Base-by-base conservation (phyloP, 92 coral and sea anemone genomes). In the Virgularia gustaviana region DNA sequence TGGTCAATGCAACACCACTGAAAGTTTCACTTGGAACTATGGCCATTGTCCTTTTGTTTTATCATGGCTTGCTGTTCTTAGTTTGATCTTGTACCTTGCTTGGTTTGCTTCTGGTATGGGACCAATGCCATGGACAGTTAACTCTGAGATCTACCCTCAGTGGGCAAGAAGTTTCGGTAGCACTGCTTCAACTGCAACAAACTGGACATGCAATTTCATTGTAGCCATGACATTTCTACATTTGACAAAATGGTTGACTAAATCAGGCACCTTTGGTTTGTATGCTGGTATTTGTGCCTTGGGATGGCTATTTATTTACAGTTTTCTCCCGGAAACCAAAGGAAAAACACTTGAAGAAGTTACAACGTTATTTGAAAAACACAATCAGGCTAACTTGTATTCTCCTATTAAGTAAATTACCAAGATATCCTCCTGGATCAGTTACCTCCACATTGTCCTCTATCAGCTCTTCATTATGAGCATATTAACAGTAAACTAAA, bases 271-370 rank as follows among this genome's bases (percentile, higher is more conserved):
- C 0, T 92, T 92, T 70, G 90, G 98, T 87, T 74, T 92, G 0
- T 92, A 92, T 49, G 89, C 90, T 8, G 59, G 79, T 1, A 75
- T 92, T 20, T 80, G 96, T 0, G 6, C 88, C 41, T 41, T 79
- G 35, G 96, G 96, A 3, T 89, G 96, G 96, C 35, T 92, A 11
- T 87, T 92, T 70, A 86, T 85, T 54, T 92, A 32, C 64, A 3
- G 52, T 38, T 71, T 77, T 76, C 86, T 92, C 12, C 98, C 94
- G 6, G 98, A 92, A 43, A 92, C 98, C 15, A 92, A 83, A 57
- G 94, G 90, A 36, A 92, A 89, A 63, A 85, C 92, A 9, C 68
- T 92, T 15, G 98, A 92, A 67, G 88, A 92, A 62, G 78, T 92
- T 18, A 86, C 86, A 33, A 70, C 44, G 29, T 75, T 91, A 33